phyloP scores from a whole-genome alignment of 1,140 invertebrate genomes.

The Anastatus disparis region DNA sequence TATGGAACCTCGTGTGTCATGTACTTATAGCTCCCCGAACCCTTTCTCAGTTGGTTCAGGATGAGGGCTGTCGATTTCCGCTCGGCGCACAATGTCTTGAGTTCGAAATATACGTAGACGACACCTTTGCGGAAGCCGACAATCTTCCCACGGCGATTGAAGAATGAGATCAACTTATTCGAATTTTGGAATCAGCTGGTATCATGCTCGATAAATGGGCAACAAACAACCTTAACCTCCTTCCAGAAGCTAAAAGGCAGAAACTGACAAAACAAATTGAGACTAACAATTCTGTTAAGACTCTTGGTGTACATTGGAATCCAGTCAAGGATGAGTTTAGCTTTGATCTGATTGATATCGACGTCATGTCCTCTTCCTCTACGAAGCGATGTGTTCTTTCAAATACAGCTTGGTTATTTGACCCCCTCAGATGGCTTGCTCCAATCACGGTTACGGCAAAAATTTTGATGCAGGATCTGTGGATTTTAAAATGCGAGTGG shows the following conservation, averaged over 20 bases:
- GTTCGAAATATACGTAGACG: too few species aligned
- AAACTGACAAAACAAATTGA: background rate
- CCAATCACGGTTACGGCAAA: background rate
- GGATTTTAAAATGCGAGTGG: constrained; percentile 5
- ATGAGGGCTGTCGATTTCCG: too few species aligned
- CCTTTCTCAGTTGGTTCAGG: too few species aligned
- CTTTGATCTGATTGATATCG: background rate
- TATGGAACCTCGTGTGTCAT: too few species aligned
- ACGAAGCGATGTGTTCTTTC: background rate
- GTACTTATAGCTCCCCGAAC: too few species aligned
- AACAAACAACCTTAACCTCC: background rate
- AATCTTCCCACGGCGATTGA: background rate
- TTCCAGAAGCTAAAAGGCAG: too few species aligned
- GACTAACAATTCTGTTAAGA: background rate
- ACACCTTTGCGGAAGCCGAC: background rate
- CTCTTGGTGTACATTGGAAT: background rate
- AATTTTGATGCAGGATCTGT: background rate
- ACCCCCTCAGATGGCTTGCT: constrained; percentile 14
- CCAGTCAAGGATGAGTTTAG: background rate
- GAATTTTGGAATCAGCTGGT: background rate
- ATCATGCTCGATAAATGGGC: constrained; percentile 10
- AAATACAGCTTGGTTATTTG: background rate
- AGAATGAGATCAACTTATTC: background rate
- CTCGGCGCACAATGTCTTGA: too few species aligned
- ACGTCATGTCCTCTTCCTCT: background rate